A percentile compares a stretch with the other conserved stretches of the same genome.
These are phyloP conservation scores for Micoletzkya japonica DNA, from an alignment of 2,888 invertebrate species.

Conservation along the genomic window DNA sequence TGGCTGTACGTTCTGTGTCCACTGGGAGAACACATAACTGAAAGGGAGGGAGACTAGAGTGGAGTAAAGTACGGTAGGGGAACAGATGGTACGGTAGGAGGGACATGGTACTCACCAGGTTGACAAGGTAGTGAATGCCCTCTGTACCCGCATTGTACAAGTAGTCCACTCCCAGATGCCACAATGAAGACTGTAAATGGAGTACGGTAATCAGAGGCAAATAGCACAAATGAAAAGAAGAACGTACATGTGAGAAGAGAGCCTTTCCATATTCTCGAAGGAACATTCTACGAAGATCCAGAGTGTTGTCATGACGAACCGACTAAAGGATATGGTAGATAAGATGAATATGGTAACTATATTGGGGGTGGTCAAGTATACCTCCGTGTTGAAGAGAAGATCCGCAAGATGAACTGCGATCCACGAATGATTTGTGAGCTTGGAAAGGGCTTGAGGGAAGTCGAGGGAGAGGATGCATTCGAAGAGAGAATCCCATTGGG, in stretches of 20 bases:
- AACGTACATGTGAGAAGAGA: conserved; percentile 18
- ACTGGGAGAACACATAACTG: conserved; percentile 24
- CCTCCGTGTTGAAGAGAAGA: conserved; percentile 26
- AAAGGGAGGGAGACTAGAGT: not conserved
- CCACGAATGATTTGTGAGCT: conserved; percentile 14
- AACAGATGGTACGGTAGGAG: not conserved
- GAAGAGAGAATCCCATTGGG: too few relatives aligned
- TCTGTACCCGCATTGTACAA: conserved; percentile 19
- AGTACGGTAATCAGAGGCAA: not conserved
- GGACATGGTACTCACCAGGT: conserved; percentile 15
- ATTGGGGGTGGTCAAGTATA: not conserved
- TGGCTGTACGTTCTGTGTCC: conserved; percentile 19
- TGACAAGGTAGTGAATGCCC: conserved; percentile 5
- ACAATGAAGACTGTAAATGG: conserved; percentile 1
- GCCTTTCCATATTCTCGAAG: conserved; percentile 24
- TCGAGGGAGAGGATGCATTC: conserved; percentile 12
- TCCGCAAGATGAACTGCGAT: conserved; percentile 25
- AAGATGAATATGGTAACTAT: not conserved
- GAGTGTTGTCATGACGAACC: conserved; percentile 13
- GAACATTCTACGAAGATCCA: conserved; percentile 6
- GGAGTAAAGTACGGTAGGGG: not conserved
- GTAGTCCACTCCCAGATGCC: conserved; percentile 27
- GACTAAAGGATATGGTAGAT: not conserved
- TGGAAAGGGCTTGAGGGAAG: conserved; percentile 5
- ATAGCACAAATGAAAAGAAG: not conserved